phyloP scores from a whole-genome alignment of 2,888 invertebrate species.

The Xanthia togata region DNA sequence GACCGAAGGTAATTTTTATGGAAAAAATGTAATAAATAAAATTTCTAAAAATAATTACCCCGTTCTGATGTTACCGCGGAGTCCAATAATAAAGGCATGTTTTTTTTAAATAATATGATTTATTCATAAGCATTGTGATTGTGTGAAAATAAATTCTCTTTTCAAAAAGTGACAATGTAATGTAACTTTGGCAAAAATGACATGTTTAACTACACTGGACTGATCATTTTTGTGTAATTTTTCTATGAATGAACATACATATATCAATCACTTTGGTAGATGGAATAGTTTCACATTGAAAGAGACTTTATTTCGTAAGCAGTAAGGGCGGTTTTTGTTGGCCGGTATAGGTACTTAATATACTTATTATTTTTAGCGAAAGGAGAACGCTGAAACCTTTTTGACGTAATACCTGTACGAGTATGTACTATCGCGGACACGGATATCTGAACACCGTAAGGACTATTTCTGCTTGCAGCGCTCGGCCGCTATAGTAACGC shows the following conservation, averaged over 20 bases:
- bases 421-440: neutral
- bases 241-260: neutral
- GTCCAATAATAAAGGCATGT: neutral
- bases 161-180: no score
- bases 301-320: neutral
- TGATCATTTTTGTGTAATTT: neutral
- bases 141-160: neutral
- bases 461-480: no score
- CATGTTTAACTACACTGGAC: neutral
- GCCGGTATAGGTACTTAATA: neutral
- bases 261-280: neutral
- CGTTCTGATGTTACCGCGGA: neutral
- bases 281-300: neutral
- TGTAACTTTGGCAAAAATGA: no score
- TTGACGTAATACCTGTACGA: neutral
- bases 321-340: neutral
- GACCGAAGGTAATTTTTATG: neutral
- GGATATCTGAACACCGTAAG: no score
- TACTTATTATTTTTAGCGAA: neutral
- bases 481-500: no score
- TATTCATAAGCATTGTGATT: constrained; percentile 22
- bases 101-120: constrained; percentile 12
- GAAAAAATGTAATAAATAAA: neutral
- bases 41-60: neutral
- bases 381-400: neutral